Evolutionary conservation across 2,888 invertebrate species (phyloP).

Genomic region (Lasioglossum malachurum): DNA sequence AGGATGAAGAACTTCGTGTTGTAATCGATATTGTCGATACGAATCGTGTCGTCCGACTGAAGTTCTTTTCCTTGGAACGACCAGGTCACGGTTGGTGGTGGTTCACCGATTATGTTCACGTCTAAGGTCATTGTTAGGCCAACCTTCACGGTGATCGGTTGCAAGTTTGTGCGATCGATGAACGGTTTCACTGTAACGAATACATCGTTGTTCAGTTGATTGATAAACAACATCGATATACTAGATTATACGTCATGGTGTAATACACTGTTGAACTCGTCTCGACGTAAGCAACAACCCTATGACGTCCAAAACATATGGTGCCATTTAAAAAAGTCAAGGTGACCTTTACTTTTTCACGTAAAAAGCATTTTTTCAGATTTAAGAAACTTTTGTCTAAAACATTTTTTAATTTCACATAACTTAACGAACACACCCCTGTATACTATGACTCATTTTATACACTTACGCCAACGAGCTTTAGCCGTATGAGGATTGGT

Average conservation of each 20-base stretch:
- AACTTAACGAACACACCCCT: too few relatives aligned
- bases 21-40: slow-evolving; percentile 94
- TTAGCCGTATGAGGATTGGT: slow-evolving; percentile 97
- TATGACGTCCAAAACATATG: too few relatives aligned
- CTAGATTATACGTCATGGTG: too few relatives aligned
- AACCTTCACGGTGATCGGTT: slow-evolving; percentile 93
- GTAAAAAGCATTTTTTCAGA: too few relatives aligned
- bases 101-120: slow-evolving; percentile 96
- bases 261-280: too few relatives aligned
- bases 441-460: not conserved
- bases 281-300: too few relatives aligned
- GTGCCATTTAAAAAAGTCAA: too few relatives aligned
- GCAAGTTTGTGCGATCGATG: slow-evolving; percentile 96
- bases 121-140: slow-evolving; percentile 95
- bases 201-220: not conserved
- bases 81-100: slow-evolving; percentile 97
- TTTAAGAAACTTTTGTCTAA: too few relatives aligned
- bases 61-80: slow-evolving; percentile 90
- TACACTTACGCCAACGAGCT: slow-evolving; percentile 92
- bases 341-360: too few relatives aligned
- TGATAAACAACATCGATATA: not conserved
- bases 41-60: slow-evolving; percentile 87
- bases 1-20: slow-evolving; percentile 96
- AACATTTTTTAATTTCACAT: too few relatives aligned
- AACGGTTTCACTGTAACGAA: slow-evolving; percentile 93